Conservation (phyloP, 1,140 invertebrate genomes). For the Neelides sp. region DNA sequence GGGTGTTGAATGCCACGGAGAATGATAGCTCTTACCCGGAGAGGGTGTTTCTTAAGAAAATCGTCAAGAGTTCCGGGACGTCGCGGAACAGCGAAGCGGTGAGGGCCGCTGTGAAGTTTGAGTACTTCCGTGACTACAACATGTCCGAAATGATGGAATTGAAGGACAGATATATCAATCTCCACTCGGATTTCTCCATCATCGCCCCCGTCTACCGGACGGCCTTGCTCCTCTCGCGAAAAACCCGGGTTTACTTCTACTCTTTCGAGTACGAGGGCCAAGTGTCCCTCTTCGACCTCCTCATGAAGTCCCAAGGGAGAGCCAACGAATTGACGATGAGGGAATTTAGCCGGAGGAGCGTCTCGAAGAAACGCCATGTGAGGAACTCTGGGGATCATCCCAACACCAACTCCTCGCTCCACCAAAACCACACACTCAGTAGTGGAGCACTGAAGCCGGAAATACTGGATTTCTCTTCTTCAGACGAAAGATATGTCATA, state of each 20-base stretch:
- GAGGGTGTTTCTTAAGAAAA: conserved; percentile 22
- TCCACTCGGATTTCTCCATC: conserved; percentile 26
- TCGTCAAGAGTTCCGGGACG: conserved; percentile 14
- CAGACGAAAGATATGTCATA: too few species aligned
- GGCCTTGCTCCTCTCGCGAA: conserved; percentile 12
- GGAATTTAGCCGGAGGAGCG: too few species aligned
- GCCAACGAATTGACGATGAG: too few species aligned
- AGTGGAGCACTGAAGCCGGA: too few species aligned
- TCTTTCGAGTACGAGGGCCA: conserved; percentile 27
- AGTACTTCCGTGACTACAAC: conserved; percentile 27
- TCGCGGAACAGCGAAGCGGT: conserved; percentile 18
- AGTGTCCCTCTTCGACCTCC: conserved; percentile 16
- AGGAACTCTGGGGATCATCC: too few species aligned
- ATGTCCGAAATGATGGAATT: conserved; percentile 20
- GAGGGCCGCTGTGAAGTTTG: conserved; percentile 21
- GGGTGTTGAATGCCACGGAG: conserved; percentile 12
- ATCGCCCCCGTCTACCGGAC: conserved; percentile 22
- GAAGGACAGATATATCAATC: conserved; percentile 21
- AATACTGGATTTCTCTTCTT: too few species aligned
- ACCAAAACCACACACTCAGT: too few species aligned
- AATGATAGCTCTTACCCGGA: conserved; percentile 18
- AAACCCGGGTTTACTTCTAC: conserved; percentile 21
- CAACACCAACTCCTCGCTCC: too few species aligned
- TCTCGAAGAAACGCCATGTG: too few species aligned
- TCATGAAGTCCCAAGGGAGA: conserved; percentile 13